phyloP scores from a whole-genome alignment of 2,888 invertebrate genomes.

The Athripsodes cinereus region DNA sequence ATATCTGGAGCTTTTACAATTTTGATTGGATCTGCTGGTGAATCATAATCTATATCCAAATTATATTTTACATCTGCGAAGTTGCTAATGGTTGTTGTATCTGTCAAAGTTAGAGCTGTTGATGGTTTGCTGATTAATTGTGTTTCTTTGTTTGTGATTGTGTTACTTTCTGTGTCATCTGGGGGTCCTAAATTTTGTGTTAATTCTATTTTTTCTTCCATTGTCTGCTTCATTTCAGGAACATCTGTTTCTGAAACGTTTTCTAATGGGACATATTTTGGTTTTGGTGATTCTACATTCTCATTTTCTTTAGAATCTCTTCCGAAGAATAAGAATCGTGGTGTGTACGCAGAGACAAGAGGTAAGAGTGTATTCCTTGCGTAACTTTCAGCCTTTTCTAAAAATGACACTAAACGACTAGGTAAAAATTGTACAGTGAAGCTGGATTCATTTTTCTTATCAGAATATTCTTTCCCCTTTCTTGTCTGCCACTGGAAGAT shows the following conservation, averaged over 20 bases:
- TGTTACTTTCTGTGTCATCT: conserved; percentile 39
- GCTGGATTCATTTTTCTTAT: conserved; percentile 32
- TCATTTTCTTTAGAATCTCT: conserved; percentile 34
- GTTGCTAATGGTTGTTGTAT: conserved; percentile 4
- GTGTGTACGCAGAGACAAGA: conserved; percentile 72
- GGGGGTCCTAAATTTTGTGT: conserved; percentile 44
- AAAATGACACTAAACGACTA: conserved; percentile 67
- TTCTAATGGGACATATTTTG: conserved; percentile 59
- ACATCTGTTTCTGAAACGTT: conserved; percentile 34
- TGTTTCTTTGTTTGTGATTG: conserved; percentile 39
- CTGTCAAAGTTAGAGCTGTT: not conserved
- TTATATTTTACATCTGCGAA: not conserved
- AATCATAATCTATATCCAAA: conserved; percentile 32
- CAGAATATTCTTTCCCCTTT: conserved; percentile 26
- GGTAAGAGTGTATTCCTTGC: conserved; percentile 72
- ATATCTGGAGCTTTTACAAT: conserved; percentile 39
- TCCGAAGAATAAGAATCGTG: conserved; percentile 60
- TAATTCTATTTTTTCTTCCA: conserved; percentile 48
- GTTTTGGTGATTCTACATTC: conserved; percentile 35
- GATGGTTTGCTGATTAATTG: conserved; percentile 26
- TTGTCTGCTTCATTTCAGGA: conserved; percentile 44
- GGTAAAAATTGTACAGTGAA: conserved; percentile 75
- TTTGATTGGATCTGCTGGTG: conserved; percentile 41
- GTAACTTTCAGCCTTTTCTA: conserved; percentile 76
- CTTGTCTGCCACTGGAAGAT: conserved; percentile 25